A percentile compares a stretch with the other conserved stretches of the same genome.
Evolutionary conservation across 2,113 vertebrate genomes (phyloP).

Genomic region (Heloderma charlesbogerti): DNA sequence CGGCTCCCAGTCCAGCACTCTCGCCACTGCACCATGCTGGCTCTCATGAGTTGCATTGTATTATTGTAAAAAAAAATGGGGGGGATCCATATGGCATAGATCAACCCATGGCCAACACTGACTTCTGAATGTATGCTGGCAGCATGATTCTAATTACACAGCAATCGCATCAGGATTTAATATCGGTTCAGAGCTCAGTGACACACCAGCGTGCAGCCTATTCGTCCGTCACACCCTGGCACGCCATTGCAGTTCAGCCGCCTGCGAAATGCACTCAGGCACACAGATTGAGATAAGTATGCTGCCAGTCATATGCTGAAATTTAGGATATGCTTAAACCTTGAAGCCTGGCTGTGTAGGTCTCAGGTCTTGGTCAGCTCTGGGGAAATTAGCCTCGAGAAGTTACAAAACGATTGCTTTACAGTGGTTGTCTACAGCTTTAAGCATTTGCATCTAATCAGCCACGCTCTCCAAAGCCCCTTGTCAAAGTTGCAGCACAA

Average conservation of each 20-base stretch:
- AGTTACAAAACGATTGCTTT: background rate
- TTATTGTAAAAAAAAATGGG: background rate
- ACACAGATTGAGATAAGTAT: background rate
- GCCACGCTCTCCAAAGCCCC: background rate
- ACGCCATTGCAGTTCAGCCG: background rate
- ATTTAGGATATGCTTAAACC: background rate
- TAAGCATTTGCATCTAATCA: background rate
- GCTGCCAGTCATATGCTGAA: background rate
- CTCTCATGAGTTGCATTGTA: background rate
- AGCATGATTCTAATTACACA: background rate
- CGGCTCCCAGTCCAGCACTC: too few relatives aligned
- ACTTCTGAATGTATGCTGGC: background rate
- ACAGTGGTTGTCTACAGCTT: background rate
- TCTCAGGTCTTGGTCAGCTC: background rate
- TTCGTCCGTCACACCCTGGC: background rate
- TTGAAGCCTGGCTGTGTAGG: background rate
- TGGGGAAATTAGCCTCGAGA: background rate
- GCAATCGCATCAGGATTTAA: background rate
- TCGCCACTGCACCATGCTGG: too few relatives aligned
- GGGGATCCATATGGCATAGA: too few relatives aligned
- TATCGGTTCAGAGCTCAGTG: background rate
- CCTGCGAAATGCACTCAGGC: background rate
- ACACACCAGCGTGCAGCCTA: background rate
- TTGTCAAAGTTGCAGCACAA: background rate
- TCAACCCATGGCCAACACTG: background rate